Base-by-base conservation (phyloP, 2,113 vertebrate genomes). In the Oenanthe oenanthe region DNA sequence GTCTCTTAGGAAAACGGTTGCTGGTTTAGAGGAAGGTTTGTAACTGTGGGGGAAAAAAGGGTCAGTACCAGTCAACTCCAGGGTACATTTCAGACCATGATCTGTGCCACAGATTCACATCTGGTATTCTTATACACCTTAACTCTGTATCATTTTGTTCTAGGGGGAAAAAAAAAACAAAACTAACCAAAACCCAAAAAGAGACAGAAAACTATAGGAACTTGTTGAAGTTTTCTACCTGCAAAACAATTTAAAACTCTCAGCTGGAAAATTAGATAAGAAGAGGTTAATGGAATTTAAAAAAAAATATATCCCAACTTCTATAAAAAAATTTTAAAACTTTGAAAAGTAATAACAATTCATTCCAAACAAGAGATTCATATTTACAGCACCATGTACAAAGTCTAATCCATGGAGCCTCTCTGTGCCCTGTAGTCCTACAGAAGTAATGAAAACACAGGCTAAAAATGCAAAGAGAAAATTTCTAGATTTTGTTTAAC, bases 401-500 rank as follows among this genome's bases (percentile, higher is more conserved):
- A 87, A 77, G 17, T 70, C 47, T 71, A 77, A 84, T 62, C 34
- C 68, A 60, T 63, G 38, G 79, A 76, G 28, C 54, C 4, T 85
- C 32, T 85, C 60, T 51, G 40, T 86, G 63, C 61, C 43, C 56
- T 67, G 34, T 77, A 57, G 92, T 86, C 14, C 36, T 84, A n/a
- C 20, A 40, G 40, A 88, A 66, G 31, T 63, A 84, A 78, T 63
- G 76, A 94, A 93, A 92, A 86, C 66, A 73, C 34, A 50, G 20
- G 40, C 31, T 91, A 89, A 87, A 93, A 87, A 75, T 57, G 43
- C 43, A 77, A 60, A 88, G 57, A 95, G 17, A 75, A 65, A 53
- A 93, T 87, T 68, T 92, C 65, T 67, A 38, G 68, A 63, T 83
- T 93, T 71, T 94, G 17, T 74, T 96, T 95, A 34, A 31, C 68